A percentile compares a stretch with the other conserved stretches of the same genome.
phyloP scores from a whole-genome alignment of 2,113 vertebrate genomes.

The Pollachius pollachius region DNA sequence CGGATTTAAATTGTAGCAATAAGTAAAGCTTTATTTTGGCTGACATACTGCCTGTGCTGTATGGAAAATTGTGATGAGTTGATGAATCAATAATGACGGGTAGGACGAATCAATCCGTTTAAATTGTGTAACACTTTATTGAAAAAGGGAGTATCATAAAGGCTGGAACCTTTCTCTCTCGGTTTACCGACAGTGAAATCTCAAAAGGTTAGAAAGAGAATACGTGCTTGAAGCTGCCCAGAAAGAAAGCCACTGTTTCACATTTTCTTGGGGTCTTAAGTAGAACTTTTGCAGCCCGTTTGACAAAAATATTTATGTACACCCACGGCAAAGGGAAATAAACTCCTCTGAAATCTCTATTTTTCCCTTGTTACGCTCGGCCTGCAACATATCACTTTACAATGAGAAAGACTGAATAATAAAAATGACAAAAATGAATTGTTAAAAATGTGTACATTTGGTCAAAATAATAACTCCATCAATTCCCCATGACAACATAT shows the following conservation, averaged over 20 bases:
- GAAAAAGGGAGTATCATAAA: slow-evolving; percentile 60
- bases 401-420: background rate
- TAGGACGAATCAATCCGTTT: background rate
- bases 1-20: background rate
- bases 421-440: background rate
- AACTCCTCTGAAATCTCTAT: too few relatives aligned
- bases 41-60: background rate
- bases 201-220: slow-evolving; percentile 49
- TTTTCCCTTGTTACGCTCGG: slow-evolving; percentile 5
- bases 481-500: background rate
- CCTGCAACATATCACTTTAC: slow-evolving; percentile 5
- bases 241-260: slow-evolving; percentile 60
- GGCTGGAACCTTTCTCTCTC: slow-evolving; percentile 31
- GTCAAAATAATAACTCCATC: background rate
- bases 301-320: background rate
- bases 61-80: too few relatives aligned
- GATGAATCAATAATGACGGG: background rate
- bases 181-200: slow-evolving; percentile 62
- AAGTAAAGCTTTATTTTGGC: background rate
- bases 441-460: background rate
- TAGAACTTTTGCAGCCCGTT: slow-evolving; percentile 22
- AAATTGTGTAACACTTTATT: slow-evolving; percentile 64
- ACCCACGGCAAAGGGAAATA: background rate
- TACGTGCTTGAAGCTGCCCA: slow-evolving; percentile 66
- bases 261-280: slow-evolving; percentile 60